These are phyloP conservation scores for Dipodomys merriami DNA, from an alignment of 2,113 vertebrate genomes.

Conservation along the genomic window DNA sequence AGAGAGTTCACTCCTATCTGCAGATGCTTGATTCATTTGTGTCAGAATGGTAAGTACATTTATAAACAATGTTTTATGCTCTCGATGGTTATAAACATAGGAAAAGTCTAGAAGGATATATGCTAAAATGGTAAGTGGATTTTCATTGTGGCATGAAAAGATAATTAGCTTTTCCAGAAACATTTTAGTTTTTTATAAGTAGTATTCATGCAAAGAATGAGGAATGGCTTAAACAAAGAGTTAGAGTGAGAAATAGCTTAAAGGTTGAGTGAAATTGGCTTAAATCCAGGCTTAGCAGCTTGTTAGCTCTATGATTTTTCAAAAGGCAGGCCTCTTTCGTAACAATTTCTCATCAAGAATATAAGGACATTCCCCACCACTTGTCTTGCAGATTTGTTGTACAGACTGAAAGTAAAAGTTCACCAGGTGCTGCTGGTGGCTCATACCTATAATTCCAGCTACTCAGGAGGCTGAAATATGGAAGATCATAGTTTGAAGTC, in stretches of 20 bases:
- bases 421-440: too few species aligned
- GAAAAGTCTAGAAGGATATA: not conserved
- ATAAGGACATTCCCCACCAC: not conserved
- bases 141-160: not conserved
- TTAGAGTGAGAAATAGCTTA: not conserved
- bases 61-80: not conserved
- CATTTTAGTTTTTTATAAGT: constrained; percentile 1
- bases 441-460: too few species aligned
- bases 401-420: not conserved
- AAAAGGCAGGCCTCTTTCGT: not conserved
- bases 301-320: not conserved
- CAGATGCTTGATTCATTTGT: too few species aligned
- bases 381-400: not conserved
- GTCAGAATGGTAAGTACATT: not conserved
- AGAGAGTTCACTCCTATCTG: too few species aligned
- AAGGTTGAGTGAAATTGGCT: not conserved
- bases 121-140: not conserved
- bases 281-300: not conserved
- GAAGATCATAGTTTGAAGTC: too few species aligned
- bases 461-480: too few species aligned
- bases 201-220: not conserved
- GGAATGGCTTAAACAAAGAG: not conserved
- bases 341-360: not conserved
- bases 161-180: not conserved
- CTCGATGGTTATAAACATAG: not conserved